Evolutionary conservation across 2,797 vertebrate species (phyloP).

Genomic region (Poeciliopsis infans): DNA sequence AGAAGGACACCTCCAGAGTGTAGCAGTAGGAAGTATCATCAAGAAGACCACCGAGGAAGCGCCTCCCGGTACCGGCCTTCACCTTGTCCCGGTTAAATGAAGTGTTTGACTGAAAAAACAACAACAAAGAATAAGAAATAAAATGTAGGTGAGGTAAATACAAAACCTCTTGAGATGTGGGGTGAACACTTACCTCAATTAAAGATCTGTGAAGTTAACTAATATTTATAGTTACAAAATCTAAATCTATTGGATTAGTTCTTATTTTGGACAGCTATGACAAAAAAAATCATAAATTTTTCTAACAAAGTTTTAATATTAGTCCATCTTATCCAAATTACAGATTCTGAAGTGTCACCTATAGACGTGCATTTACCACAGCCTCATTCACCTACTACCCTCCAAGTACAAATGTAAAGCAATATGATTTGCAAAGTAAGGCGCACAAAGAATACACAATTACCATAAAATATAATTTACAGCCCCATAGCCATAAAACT

Average conservation of each 20-base stretch:
- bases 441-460: background rate
- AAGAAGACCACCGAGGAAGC: constrained; percentile 93
- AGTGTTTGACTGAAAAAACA: constrained; percentile 86
- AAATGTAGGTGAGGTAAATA: background rate
- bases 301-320: background rate
- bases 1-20: constrained; percentile 98
- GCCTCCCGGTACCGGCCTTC: constrained; percentile 95
- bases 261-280: background rate
- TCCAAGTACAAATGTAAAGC: background rate
- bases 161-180: background rate
- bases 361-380: background rate
- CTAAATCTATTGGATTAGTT: background rate
- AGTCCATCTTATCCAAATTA: background rate
- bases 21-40: constrained; percentile 97
- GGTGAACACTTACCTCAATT: background rate
- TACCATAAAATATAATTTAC: background rate
- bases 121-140: background rate
- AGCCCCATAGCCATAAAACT: background rate
- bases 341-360: background rate
- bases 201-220: background rate
- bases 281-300: too few relatives aligned
- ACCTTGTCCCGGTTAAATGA: constrained; percentile 94
- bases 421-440: background rate
- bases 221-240: background rate
- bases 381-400: background rate